Evolutionary conservation across 2,888 invertebrate genomes (phyloP).

Genomic region (Arctia plantaginis): DNA sequence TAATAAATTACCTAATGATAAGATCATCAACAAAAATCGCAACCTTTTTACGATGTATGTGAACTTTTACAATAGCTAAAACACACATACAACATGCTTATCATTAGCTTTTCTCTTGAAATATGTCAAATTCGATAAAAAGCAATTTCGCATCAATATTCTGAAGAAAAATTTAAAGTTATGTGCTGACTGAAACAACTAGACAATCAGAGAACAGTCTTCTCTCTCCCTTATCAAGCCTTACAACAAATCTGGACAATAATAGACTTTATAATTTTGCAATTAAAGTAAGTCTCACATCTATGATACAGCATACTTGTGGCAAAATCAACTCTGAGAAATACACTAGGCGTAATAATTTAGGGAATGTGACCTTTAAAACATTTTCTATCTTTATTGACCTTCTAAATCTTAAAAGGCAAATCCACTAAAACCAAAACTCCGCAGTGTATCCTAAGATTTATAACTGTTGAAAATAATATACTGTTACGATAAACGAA

Average conservation of each 20-base stretch:
- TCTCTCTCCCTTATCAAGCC: too few species aligned
- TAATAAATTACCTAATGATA: background rate
- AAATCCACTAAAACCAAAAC: background rate
- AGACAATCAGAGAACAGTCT: background rate
- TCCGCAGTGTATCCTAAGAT: background rate
- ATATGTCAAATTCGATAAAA: background rate
- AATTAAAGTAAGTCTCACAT: too few species aligned
- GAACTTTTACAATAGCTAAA: background rate
- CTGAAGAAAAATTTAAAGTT: background rate
- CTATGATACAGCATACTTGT: too few species aligned
- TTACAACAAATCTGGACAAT: background rate
- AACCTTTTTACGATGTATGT: background rate
- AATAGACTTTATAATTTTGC: too few species aligned
- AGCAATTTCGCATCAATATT: background rate
- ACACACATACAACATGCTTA: too few species aligned
- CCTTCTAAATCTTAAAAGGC: background rate
- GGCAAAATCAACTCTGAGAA: too few species aligned
- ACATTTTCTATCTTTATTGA: background rate
- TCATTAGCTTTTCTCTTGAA: background rate
- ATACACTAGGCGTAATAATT: too few species aligned
- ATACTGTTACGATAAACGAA: background rate
- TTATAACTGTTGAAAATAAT: background rate
- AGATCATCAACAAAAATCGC: background rate
- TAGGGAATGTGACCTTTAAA: background rate
- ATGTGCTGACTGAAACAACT: background rate